Evolutionary conservation across 2,797 vertebrate genomes (phyloP).

Genomic region (Urocyon cinereoargenteus): DNA sequence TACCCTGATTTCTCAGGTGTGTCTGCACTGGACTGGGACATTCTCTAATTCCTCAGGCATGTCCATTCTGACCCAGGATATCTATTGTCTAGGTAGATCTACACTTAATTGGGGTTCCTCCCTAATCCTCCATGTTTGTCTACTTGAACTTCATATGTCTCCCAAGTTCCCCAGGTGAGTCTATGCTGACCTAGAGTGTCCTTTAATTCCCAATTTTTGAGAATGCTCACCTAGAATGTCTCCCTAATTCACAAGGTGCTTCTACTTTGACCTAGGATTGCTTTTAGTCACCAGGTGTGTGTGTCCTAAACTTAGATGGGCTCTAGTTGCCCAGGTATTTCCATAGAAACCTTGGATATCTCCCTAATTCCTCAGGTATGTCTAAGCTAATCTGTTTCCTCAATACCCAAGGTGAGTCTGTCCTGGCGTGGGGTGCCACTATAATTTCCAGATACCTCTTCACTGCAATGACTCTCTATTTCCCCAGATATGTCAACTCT

Average conservation of each 20-base stretch:
- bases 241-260: not conserved
- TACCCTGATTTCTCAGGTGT: not conserved
- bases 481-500: not conserved
- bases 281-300: not conserved
- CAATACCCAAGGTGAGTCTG: not conserved
- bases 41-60: not conserved
- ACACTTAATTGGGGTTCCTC: not conserved
- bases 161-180: not conserved
- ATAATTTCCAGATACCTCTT: not conserved
- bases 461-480: not conserved
- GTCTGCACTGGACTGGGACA: not conserved
- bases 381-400: not conserved
- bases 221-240: not conserved
- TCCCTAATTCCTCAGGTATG: not conserved
- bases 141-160: not conserved
- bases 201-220: not conserved
- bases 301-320: not conserved
- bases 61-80: not conserved
- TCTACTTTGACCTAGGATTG: not conserved
- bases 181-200: not conserved
- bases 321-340: not conserved
- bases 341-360: not conserved
- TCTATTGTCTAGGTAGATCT: not conserved
- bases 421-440: not conserved
- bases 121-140: not conserved